phyloP scores from a whole-genome alignment of 2,797 vertebrate genomes.

The Gymnoscopelus braueri region DNA sequence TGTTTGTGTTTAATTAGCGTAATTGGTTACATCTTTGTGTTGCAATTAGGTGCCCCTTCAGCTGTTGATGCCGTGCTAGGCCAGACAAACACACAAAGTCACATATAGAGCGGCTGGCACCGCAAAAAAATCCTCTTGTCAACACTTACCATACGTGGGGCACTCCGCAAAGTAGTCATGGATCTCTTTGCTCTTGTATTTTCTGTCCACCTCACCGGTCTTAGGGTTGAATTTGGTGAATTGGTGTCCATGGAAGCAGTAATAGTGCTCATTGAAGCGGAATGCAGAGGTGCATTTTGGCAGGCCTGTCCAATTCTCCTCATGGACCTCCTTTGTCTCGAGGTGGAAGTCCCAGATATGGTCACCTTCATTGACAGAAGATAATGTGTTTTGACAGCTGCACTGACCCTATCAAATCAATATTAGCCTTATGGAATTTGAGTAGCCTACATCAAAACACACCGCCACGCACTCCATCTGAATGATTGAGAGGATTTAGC shows the following conservation, averaged over 20 bases:
- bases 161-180: slow-evolving; percentile 87
- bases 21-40: too few species aligned
- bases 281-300: slow-evolving; percentile 80
- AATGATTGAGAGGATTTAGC: background rate
- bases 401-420: too few species aligned
- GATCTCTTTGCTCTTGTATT: slow-evolving; percentile 80
- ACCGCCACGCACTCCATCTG: too few species aligned
- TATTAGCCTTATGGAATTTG: too few species aligned
- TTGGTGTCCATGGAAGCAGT: slow-evolving; percentile 84
- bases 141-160: slow-evolving; percentile 81
- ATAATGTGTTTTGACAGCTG: background rate
- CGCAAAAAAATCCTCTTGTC: background rate
- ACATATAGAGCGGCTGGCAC: too few species aligned
- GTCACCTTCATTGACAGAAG: slow-evolving; percentile 52
- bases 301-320: slow-evolving; percentile 73
- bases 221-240: slow-evolving; percentile 87
- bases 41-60: too few species aligned
- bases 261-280: slow-evolving; percentile 83
- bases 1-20: too few species aligned
- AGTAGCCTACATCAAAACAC: too few species aligned
- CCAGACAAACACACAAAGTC: background rate
- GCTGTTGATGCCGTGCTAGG: too few species aligned
- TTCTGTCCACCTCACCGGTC: slow-evolving; percentile 73
- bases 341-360: slow-evolving; percentile 76
- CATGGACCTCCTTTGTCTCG: slow-evolving; percentile 68